Evolutionary conservation across 2,888 invertebrate species (phyloP).

Genomic region (Xylota segnis): DNA sequence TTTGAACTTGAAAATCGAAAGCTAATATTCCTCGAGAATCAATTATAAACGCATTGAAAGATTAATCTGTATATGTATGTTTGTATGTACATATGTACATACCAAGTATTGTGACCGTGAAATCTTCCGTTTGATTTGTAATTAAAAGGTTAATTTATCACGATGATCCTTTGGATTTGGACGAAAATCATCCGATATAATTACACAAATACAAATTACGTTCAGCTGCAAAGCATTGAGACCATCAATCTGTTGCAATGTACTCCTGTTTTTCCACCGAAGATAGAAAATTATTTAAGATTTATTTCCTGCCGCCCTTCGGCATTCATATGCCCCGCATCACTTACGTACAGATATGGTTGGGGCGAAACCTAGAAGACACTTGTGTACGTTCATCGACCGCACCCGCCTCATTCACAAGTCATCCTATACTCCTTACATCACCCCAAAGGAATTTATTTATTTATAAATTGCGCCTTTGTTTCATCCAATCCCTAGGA

Average conservation of each 20-base stretch:
- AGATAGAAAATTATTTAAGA: conserved; percentile 63
- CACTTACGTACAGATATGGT: conserved; percentile 25
- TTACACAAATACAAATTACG: conserved; percentile 56
- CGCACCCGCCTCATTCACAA: conserved; percentile 63
- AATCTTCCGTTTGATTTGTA: conserved; percentile 37
- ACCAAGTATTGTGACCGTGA: conserved; percentile 5
- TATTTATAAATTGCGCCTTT: conserved; percentile 71
- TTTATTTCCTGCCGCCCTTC: conserved; percentile 47
- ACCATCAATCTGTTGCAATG: conserved; percentile 64
- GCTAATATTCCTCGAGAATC: conserved; percentile 38
- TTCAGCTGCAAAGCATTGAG: conserved; percentile 45
- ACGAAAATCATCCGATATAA: conserved; percentile 10
- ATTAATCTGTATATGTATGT: neutral
- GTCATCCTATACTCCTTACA: conserved; percentile 44
- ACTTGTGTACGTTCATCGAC: conserved; percentile 55
- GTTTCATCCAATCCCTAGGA: conserved; percentile 51
- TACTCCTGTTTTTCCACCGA: conserved; percentile 24
- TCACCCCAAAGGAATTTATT: conserved; percentile 64
- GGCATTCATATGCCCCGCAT: conserved; percentile 37
- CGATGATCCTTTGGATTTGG: conserved; percentile 20
- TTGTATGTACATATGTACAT: too few relatives aligned
- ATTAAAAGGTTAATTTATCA: conserved; percentile 54
- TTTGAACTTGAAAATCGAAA: conserved; percentile 31
- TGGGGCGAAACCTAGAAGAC: conserved; percentile 39
- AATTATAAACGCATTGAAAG: conserved; percentile 45